Evolutionary conservation across 2,113 vertebrate species (phyloP).

Genomic region (Pongo pygmaeus): DNA sequence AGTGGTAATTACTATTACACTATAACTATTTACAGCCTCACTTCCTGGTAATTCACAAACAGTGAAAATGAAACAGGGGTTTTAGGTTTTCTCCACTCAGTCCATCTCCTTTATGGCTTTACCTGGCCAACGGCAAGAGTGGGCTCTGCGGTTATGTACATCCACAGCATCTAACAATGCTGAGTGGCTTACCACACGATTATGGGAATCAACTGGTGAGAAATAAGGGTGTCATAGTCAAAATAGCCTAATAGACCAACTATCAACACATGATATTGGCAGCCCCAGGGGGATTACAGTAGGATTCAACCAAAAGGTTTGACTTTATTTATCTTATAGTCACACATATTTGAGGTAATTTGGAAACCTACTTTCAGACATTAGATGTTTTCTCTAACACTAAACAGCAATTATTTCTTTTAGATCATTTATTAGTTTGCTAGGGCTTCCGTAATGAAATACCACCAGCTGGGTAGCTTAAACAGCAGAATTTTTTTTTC

Average conservation of each 20-base stretch:
- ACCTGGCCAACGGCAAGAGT: background rate
- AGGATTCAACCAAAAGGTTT: background rate
- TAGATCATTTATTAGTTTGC: background rate
- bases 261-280: background rate
- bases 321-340: background rate
- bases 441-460: background rate
- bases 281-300: background rate
- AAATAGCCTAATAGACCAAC: background rate
- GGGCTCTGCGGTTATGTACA: background rate
- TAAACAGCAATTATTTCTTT: background rate
- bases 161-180: no score
- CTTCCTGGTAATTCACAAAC: background rate
- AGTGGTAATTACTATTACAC: background rate
- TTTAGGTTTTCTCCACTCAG: background rate
- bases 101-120: background rate
- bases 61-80: background rate
- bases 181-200: background rate
- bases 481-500: background rate
- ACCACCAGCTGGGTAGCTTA: background rate
- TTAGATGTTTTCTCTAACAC: background rate
- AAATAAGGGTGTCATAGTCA: background rate
- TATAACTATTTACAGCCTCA: background rate
- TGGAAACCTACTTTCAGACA: background rate
- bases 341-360: background rate
- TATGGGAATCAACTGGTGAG: background rate